Evolutionary conservation across 2,113 vertebrate species (phyloP).

Genomic region (Edolisoma coerulescens): DNA sequence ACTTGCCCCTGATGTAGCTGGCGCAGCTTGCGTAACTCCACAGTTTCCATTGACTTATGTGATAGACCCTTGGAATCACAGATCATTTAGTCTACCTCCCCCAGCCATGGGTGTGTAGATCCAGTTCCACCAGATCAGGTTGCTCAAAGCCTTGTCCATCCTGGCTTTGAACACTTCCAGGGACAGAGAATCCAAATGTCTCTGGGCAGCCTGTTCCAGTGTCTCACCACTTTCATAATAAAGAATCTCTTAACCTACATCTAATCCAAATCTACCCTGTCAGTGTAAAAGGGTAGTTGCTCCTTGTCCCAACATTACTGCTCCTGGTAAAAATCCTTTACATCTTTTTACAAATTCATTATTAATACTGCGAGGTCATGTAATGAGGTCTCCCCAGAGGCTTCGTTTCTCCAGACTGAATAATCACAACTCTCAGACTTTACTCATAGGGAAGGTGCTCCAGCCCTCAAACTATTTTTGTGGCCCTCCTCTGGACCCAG

Average conservation of each 20-base stretch:
- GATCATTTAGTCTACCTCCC: background rate
- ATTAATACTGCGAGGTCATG: background rate
- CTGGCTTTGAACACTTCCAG: background rate
- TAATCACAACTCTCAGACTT: background rate
- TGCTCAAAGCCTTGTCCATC: background rate
- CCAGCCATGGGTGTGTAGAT: accelerated
- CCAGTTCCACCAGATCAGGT: background rate
- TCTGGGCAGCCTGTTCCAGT: background rate
- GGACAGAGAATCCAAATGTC: background rate
- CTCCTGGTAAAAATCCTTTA: background rate
- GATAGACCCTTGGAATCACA: background rate
- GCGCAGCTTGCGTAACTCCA: background rate
- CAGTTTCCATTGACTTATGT: background rate
- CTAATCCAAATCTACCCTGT: background rate
- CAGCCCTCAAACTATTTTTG: background rate
- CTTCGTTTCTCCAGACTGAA: background rate
- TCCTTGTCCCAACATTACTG: background rate
- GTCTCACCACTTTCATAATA: background rate
- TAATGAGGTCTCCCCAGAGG: background rate
- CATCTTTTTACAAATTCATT: background rate
- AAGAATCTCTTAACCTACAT: background rate
- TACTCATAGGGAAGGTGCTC: background rate
- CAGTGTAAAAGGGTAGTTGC: background rate
- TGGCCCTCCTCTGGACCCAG: background rate
- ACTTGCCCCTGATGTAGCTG: background rate